Conservation (phyloP, 2,888 invertebrate genomes). For the Tetropium fuscum region DNA sequence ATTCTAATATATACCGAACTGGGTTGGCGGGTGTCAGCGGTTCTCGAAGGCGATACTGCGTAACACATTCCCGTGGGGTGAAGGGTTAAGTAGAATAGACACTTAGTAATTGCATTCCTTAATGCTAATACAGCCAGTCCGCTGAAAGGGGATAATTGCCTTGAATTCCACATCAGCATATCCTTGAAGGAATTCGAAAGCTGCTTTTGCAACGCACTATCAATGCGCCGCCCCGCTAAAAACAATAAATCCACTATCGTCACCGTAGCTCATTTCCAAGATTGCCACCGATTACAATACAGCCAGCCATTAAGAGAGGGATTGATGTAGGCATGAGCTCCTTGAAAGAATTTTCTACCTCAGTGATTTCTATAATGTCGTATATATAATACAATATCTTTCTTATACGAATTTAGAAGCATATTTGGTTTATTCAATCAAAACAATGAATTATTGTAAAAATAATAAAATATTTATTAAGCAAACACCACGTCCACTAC, state of each 20-base stretch:
- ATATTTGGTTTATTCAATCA: not conserved
- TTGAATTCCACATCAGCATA: slow-evolving; percentile 59
- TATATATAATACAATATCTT: not conserved
- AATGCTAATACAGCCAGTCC: slow-evolving; percentile 61
- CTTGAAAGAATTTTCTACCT: slow-evolving; percentile 15
- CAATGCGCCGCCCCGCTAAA: slow-evolving; percentile 23
- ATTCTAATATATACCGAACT: not conserved
- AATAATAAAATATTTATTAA: not conserved
- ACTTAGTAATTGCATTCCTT: slow-evolving; percentile 63
- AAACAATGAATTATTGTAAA: not conserved
- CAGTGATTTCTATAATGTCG: not conserved
- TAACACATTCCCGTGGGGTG: slow-evolving; percentile 36
- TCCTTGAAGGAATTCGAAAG: slow-evolving; percentile 52
- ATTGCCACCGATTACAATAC: slow-evolving; percentile 19
- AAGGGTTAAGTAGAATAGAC: slow-evolving; percentile 58
- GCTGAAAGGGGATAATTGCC: slow-evolving; percentile 59
- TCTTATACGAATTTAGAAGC: not conserved
- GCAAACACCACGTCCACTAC: too few relatives aligned
- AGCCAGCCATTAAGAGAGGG: slow-evolving; percentile 15
- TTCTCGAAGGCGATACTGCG: slow-evolving; percentile 24
- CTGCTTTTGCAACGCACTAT: slow-evolving; percentile 23
- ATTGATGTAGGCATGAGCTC: not conserved
- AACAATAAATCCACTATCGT: slow-evolving; percentile 31
- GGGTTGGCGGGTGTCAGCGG: not conserved
- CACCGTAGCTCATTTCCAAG: slow-evolving; percentile 23